These are phyloP conservation scores for Elaphurus davidianus DNA, from an alignment of 2,113 vertebrate species.

Conservation along the genomic window DNA sequence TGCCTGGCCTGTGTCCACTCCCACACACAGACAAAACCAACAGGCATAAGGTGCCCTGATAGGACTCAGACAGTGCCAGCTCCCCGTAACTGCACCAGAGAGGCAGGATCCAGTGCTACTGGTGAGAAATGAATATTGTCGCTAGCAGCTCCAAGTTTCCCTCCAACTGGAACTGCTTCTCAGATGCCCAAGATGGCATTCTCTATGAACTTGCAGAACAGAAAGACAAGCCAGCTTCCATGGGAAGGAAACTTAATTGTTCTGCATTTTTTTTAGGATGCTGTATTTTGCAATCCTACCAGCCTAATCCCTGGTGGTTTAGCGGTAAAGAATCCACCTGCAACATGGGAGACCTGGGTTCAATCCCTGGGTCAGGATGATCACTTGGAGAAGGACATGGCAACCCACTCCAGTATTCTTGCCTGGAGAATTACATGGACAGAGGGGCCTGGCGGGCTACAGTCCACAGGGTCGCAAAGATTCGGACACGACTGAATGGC, in stretches of 20 bases:
- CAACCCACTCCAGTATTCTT: not conserved
- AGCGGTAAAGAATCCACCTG: not conserved
- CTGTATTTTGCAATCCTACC: fast-evolving
- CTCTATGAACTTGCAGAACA: fast-evolving
- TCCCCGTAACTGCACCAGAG: fast-evolving
- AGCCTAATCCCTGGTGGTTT: not conserved
- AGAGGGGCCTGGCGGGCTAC: not conserved
- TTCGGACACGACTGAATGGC: fast-evolving
- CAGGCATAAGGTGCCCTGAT: fast-evolving
- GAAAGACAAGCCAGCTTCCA: fast-evolving
- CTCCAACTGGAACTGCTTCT: not conserved
- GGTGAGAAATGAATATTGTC: not conserved
- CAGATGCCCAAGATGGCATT: fast-evolving
- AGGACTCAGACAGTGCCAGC: fast-evolving
- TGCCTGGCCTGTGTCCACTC: fast-evolving
- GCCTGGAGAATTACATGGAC: not conserved
- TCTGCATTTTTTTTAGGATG: fast-evolving
- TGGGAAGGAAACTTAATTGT: fast-evolving
- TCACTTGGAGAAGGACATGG: not conserved
- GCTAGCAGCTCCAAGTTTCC: fast-evolving
- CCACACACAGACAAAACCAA: fast-evolving
- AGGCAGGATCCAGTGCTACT: fast-evolving
- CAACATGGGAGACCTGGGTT: not conserved
- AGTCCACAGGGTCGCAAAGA: not conserved
- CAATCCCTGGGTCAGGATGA: not conserved